Conservation (phyloP, 2,888 invertebrate genomes). For the Anarsia innoxiella region DNA sequence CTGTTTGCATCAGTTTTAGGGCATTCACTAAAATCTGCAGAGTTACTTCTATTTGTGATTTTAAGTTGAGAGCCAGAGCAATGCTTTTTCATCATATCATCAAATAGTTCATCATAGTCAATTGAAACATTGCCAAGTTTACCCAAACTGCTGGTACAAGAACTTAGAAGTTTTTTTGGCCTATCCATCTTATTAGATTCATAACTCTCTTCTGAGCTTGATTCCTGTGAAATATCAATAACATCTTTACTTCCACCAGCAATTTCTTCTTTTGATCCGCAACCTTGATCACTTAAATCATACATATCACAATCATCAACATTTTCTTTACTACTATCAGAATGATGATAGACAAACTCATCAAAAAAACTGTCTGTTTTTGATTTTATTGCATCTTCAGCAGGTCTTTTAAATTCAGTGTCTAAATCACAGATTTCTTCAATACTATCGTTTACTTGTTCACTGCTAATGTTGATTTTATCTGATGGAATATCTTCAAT, state of each 20-base stretch:
- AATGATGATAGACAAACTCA: constrained; percentile 39
- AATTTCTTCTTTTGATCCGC: no score
- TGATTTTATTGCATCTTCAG: no score
- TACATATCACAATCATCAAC: background rate
- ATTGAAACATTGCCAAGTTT: constrained; percentile 46
- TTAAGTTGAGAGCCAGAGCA: no score
- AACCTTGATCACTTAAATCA: no score
- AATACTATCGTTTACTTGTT: no score
- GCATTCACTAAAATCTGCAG: constrained; percentile 4
- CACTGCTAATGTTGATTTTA: no score
- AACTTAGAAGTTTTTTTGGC: background rate
- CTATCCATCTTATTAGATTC: no score
- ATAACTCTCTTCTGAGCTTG: background rate
- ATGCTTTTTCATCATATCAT: constrained; percentile 15
- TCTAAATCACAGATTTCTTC: no score
- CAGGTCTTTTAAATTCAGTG: no score
- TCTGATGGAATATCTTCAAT: no score
- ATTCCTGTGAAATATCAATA: constrained; percentile 27
- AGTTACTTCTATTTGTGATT: background rate
- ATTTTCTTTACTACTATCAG: constrained; percentile 19
- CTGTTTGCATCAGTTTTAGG: no score
- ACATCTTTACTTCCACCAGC: constrained; percentile 10
- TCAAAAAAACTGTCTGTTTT: constrained; percentile 32
- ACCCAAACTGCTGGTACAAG: constrained; percentile 28
- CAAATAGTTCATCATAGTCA: constrained; percentile 53